Evolutionary conservation across 2,888 invertebrate species (phyloP).

Genomic region (Rhabditophanes sp.): DNA sequence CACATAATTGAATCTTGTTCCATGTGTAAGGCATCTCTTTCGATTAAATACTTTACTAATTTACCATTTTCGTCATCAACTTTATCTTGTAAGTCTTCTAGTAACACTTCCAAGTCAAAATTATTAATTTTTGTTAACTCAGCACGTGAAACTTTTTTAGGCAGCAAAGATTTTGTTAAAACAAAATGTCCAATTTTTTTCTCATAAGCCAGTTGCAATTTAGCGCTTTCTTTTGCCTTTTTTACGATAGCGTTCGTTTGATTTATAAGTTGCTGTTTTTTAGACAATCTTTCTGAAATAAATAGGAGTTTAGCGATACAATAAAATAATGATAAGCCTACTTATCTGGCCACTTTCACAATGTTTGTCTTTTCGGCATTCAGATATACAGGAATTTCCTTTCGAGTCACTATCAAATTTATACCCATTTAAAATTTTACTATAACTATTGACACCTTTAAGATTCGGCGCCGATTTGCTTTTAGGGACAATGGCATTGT

Average conservation of each 20-base stretch:
- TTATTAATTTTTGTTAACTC: conserved; percentile 60
- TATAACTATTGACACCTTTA: no score
- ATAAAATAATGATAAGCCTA: no score
- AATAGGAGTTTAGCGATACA: no score
- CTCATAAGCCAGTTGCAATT: conserved; percentile 61
- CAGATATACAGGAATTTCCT: no score
- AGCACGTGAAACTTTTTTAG: conserved; percentile 51
- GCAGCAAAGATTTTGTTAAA: no score
- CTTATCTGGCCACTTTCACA: no score
- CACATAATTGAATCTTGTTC: conserved; percentile 92
- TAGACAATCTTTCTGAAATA: conserved; percentile 57
- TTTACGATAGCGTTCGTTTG: conserved; percentile 72
- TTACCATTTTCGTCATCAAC: conserved; percentile 63
- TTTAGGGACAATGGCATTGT: conserved; percentile 13
- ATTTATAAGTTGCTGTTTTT: conserved; percentile 64
- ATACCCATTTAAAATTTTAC: no score
- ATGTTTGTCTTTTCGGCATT: no score
- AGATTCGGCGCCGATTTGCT: conserved; percentile 16
- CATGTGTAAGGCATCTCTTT: conserved; percentile 87
- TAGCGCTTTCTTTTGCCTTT: conserved; percentile 76
- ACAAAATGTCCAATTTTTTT: not conserved
- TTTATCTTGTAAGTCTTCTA: conserved; percentile 3
- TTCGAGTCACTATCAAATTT: no score
- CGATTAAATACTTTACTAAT: conserved; percentile 71
- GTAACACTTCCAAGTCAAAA: conserved; percentile 60